These are phyloP conservation scores for Tautogolabrus adspersus DNA, from an alignment of 2,113 vertebrate genomes.

Conservation along the genomic window DNA sequence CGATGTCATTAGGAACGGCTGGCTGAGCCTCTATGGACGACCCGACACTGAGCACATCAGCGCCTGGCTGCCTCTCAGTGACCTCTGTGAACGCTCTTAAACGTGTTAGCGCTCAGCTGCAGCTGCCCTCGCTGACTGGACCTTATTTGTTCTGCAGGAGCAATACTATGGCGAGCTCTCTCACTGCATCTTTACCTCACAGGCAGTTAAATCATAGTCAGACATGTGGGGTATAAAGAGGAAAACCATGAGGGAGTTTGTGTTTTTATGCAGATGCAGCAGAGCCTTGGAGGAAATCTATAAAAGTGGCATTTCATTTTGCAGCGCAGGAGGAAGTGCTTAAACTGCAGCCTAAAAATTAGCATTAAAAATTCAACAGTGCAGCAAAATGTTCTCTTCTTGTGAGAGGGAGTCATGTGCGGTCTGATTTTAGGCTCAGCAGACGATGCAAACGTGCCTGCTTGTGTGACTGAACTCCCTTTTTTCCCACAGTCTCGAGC, in stretches of 20 bases:
- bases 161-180: not conserved
- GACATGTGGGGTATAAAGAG: not conserved
- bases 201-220: not conserved
- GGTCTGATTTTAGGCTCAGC: constrained; percentile 23
- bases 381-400: constrained; percentile 1
- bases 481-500: not conserved
- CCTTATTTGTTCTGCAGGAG: constrained; percentile 2
- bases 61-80: constrained; percentile 31
- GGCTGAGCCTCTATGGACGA: constrained; percentile 56
- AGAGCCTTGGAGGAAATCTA: not conserved
- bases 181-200: constrained; percentile 4
- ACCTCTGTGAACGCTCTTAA: constrained; percentile 39
- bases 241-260: not conserved
- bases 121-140: not conserved
- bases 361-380: constrained; percentile 35
- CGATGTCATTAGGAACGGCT: constrained; percentile 59
- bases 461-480: not conserved
- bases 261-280: constrained; percentile 19
- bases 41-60: constrained; percentile 31
- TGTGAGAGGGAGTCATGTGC: constrained; percentile 12
- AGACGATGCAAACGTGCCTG: constrained; percentile 6
- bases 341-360: constrained; percentile 22
- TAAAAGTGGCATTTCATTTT: not conserved
- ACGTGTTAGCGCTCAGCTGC: constrained; percentile 19
- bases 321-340: constrained; percentile 11